Evolutionary conservation across 2,113 vertebrate species (phyloP).

Genomic region (Hydrolagus affinis): DNA sequence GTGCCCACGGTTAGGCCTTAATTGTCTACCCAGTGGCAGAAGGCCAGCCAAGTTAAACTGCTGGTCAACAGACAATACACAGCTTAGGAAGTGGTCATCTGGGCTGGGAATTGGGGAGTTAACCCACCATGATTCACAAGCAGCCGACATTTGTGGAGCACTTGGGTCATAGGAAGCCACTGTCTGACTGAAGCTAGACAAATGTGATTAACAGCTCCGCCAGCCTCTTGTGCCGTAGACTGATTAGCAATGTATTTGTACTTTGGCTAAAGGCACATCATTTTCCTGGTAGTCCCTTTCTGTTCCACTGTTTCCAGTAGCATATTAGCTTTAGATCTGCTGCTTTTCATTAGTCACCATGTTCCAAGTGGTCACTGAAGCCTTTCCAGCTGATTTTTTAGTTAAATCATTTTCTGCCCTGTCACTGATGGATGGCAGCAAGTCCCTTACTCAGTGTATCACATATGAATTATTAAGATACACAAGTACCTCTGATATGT

Average conservation of each 20-base stretch:
- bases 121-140: conserved; percentile 36
- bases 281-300: neutral
- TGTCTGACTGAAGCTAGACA: conserved; percentile 18
- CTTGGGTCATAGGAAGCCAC: neutral
- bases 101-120: neutral
- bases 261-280: conserved; percentile 21
- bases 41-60: conserved; percentile 29
- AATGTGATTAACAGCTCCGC: conserved; percentile 25
- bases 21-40: conserved; percentile 21
- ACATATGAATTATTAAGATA: conserved; percentile 33
- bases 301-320: neutral
- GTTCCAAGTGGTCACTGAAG: conserved; percentile 27
- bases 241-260: conserved; percentile 25
- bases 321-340: conserved; percentile 21
- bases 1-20: conserved; percentile 28
- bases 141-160: conserved; percentile 30
- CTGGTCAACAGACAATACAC: conserved; percentile 29
- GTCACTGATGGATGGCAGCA: conserved; percentile 31
- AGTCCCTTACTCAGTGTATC: conserved; percentile 32
- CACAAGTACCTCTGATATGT: conserved; percentile 32
- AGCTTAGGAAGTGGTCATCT: neutral
- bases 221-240: conserved; percentile 16
- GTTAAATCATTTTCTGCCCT: conserved; percentile 29
- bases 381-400: conserved; percentile 24
- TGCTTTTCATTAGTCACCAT: conserved; percentile 30